Conservation (phyloP, 2,888 invertebrate genomes). For the Epistrophe eligans region DNA sequence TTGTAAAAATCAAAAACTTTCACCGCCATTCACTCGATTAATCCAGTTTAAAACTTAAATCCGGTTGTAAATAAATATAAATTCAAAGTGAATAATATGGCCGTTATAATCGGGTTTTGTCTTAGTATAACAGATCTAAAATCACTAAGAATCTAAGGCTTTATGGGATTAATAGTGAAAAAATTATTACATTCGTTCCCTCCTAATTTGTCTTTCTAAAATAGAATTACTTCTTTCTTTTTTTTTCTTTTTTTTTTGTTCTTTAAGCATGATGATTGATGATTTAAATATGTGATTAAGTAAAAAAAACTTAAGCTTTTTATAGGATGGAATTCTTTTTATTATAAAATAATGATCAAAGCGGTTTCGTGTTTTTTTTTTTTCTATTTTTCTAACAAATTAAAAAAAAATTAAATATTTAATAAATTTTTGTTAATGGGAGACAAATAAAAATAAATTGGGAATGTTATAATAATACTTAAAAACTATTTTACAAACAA, state of each 20-base stretch:
- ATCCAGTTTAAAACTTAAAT: no score
- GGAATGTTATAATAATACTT: slow-evolving; percentile 57
- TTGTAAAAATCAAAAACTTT: no score
- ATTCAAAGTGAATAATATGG: no score
- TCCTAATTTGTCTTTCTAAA: neutral
- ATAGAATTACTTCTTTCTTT: neutral
- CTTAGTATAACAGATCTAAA: neutral
- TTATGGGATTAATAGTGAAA: neutral
- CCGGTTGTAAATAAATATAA: no score
- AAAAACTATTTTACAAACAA: slow-evolving; percentile 71
- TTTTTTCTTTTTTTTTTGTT: no score
- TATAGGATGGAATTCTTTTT: slow-evolving; percentile 7
- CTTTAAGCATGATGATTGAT: slow-evolving; percentile 9
- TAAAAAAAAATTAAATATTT: neutral
- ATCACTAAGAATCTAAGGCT: neutral
- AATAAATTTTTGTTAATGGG: slow-evolving; percentile 21
- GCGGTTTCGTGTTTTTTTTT: neutral
- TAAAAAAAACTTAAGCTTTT: slow-evolving; percentile 7
- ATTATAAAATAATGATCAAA: slow-evolving; percentile 7
- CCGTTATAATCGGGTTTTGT: neutral
- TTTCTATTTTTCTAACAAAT: slow-evolving; percentile 6
- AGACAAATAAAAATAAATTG: slow-evolving; percentile 11
- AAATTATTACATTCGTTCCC: slow-evolving; percentile 40
- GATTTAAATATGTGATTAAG: neutral
- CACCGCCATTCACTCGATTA: no score